Evolutionary conservation across 2,888 invertebrate genomes (phyloP), one percentile per base, ranked within the genome.

Genomic region (Hirtodrosophila trivittata): DNA sequence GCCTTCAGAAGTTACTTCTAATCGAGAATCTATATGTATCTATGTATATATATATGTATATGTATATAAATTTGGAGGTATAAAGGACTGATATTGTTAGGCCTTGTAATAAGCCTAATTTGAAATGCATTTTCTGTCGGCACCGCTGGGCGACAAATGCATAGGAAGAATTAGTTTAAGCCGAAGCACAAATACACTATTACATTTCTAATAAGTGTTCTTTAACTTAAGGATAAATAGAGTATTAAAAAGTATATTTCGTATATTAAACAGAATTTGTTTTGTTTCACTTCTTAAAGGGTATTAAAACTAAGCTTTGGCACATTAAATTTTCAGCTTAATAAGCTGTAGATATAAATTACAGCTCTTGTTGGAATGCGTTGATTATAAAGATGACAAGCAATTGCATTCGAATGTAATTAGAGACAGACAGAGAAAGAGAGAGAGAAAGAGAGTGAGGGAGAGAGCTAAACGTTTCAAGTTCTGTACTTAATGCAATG

Each of bases 41-140:
- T 28, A n/a, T 37, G 5, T 16, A 16, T 1, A 10, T 14, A 28
- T 39, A 14, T 62, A 5, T 13, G 3, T 25, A 26, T 32, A 6
- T 16, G 18, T 21, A 6, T 18, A 10, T 21, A 30, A 46, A 57
- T 21, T 21, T 21, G 5, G 39, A 54, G 42, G 35, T 50, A 43
- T 45, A 13, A 30, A 37, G 35, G 42, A 42, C 49, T 64, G 49
- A 57, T 67, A 64, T 57, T 62, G 66, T 62, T 54, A 52, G 56
- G 52, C 41, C 55, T 56, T 41, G 58, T 69, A 71, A 75, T 71
- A 67, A 63, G 66, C 47, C 56, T 77, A 77, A 82, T 77, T 67
- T 35, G 49, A 28, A 55, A 59, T 66, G 59, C 60, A 52, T 47
- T 58, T 80, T 49, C 54, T 42, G 28, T 43, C 37, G 45, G 33